A percentile compares a stretch with the other conserved stretches of the same genome.
phyloP scores from a whole-genome alignment of 2,113 vertebrate genomes.

The Coturnix japonica region DNA sequence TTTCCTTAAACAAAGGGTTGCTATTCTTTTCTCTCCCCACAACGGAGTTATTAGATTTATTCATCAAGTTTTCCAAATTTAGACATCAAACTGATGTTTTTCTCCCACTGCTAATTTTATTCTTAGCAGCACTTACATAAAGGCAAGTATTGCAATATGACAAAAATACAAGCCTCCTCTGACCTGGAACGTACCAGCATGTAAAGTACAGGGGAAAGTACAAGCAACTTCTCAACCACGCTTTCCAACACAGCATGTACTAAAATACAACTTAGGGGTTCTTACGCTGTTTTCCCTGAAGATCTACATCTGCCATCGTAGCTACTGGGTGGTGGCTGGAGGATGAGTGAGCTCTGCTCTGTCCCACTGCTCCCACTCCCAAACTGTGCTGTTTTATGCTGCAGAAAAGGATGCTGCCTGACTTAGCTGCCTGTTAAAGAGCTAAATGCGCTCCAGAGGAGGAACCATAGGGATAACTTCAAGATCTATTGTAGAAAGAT shows the following conservation, averaged over 20 bases:
- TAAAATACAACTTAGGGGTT: not conserved
- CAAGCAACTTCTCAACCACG: slow-evolving; percentile 34
- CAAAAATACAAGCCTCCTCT: slow-evolving; percentile 77
- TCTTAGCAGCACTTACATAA: slow-evolving; percentile 85
- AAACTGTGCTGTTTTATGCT: not conserved
- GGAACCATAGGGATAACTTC: not conserved
- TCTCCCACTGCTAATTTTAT: slow-evolving; percentile 85
- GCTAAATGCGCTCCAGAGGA: not conserved
- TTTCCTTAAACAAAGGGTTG: slow-evolving; percentile 69
- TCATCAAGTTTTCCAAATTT: slow-evolving; percentile 85
- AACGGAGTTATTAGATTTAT: slow-evolving; percentile 81
- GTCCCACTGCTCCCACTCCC: not conserved
- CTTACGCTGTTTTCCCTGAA: not conserved
- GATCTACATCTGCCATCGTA: not conserved
- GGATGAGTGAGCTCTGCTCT: not conserved
- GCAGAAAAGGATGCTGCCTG: not conserved
- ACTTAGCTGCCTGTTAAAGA: not conserved
- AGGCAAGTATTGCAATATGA: slow-evolving; percentile 76
- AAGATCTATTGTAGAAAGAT: not conserved
- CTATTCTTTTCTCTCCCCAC: slow-evolving; percentile 68
- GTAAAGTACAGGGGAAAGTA: slow-evolving; percentile 71
- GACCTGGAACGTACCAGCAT: slow-evolving; percentile 76
- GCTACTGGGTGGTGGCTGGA: not conserved
- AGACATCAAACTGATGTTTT: slow-evolving; percentile 83
- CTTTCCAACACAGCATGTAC: not conserved